Conservation (phyloP, 2,113 vertebrate genomes). For the Cebus imitator region DNA sequence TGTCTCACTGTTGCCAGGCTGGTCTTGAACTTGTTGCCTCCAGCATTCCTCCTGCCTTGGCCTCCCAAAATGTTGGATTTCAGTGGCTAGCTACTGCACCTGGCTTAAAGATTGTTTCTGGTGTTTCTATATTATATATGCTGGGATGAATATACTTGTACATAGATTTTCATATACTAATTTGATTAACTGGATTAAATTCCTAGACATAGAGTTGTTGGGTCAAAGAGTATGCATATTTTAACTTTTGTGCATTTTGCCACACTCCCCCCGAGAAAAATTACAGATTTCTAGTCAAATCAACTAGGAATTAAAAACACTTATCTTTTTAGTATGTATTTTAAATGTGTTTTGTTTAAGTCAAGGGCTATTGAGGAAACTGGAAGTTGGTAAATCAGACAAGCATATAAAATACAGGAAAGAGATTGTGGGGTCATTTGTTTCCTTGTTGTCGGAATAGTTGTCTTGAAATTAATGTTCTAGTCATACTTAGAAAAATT, state of each 20-base stretch:
- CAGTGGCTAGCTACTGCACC: no score
- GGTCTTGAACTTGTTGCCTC: background rate
- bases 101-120: background rate
- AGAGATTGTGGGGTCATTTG: background rate
- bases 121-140: background rate
- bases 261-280: background rate
- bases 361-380: background rate
- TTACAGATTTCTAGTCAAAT: background rate
- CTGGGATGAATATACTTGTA: background rate
- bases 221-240: background rate
- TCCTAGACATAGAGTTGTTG: background rate
- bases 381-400: background rate
- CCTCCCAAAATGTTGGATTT: background rate
- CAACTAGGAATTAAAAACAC: background rate
- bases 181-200: background rate
- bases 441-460: background rate
- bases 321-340: background rate
- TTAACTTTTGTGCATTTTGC: background rate
- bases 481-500: background rate
- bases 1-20: background rate
- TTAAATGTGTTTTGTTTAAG: background rate
- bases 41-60: background rate
- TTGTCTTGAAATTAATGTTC: background rate
- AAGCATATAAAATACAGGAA: background rate
- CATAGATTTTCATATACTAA: background rate